phyloP scores from a whole-genome alignment of 2,888 invertebrate genomes.

The Ommatoiulus sabulosus region DNA sequence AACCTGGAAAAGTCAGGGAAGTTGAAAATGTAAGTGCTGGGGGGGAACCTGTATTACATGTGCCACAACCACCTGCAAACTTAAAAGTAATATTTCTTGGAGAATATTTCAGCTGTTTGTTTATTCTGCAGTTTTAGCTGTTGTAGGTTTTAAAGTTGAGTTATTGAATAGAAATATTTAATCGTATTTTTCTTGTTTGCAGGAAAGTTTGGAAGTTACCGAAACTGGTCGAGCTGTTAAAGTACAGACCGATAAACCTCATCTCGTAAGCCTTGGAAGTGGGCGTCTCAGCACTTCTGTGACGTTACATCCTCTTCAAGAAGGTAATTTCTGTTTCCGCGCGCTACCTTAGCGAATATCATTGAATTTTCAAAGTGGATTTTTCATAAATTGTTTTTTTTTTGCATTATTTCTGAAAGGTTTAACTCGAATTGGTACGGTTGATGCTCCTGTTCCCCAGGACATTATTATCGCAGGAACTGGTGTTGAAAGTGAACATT shows the following conservation, averaged over 20 bases:
- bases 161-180: too few relatives aligned
- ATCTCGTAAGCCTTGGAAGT: slow-evolving; percentile 90
- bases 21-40: too few relatives aligned
- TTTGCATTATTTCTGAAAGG: slow-evolving; percentile 71
- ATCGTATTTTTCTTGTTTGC: background rate
- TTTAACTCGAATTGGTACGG: slow-evolving; percentile 83
- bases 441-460: slow-evolving; percentile 73
- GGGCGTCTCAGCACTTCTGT: slow-evolving; percentile 92
- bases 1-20: too few relatives aligned
- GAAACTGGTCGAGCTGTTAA: slow-evolving; percentile 71
- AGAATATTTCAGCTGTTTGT: too few relatives aligned
- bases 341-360: too few relatives aligned
- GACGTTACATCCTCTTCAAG: slow-evolving; percentile 88
- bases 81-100: too few relatives aligned
- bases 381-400: slow-evolving; percentile 25
- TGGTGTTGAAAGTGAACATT: slow-evolving; percentile 86
- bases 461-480: slow-evolving; percentile 88
- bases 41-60: too few relatives aligned
- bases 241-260: slow-evolving; percentile 84
- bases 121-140: too few relatives aligned
- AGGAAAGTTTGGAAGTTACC: slow-evolving; percentile 62
- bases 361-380: background rate
- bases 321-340: slow-evolving; percentile 73
- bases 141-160: too few relatives aligned
- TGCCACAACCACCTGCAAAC: too few relatives aligned